Evolutionary conservation across 2,888 invertebrate species (phyloP), one percentile per base, ranked within the genome.

Genomic region (Coelinius sp.): DNA sequence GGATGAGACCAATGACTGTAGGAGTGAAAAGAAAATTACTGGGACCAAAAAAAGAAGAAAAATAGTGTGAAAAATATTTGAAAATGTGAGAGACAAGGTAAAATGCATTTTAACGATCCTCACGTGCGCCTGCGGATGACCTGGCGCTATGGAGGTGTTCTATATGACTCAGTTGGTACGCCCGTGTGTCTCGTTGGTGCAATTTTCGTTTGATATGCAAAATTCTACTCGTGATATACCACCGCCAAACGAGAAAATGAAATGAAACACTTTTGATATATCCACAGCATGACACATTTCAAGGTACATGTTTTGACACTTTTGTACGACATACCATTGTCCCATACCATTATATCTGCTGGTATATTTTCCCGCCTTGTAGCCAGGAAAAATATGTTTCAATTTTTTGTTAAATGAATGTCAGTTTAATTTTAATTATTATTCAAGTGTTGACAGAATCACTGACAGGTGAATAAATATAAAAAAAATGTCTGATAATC

Each of bases 181-280:
- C 59, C 20, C 35, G 8, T 35, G n/a, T n/a, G 35, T 14, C 59
- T 59, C 59, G 25, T 41, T 12, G 20, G 8, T 7, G 31, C 12
- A 59, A 59, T 59, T 59, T 59, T 35, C 59, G 59, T 59, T 59
- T 59, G 59, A 59, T 59, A 59, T 59, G 35, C 20, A 35, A 35
- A 59, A 35, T 35, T 59, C 20, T 35, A n/a, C 14, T 27, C 49
- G 10, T 49, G 20, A 49, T 49, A 49, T 22, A 22, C 53, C 24
- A 2, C 53, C 24, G 12, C 22, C 12, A 59, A 59, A 59, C 35
- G 59, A 59, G 59, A 35, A 59, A 59, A 59, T 35, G 59, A 35
- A 59, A 59, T 59, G 20, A 31, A 59, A 31, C 8, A 59, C 59
- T 59, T 35, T 53, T 53, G 25, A 53, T 53, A 25, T 53, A 27